phyloP scores from a whole-genome alignment of 2,888 invertebrate species.

The Griposia aprilina region DNA sequence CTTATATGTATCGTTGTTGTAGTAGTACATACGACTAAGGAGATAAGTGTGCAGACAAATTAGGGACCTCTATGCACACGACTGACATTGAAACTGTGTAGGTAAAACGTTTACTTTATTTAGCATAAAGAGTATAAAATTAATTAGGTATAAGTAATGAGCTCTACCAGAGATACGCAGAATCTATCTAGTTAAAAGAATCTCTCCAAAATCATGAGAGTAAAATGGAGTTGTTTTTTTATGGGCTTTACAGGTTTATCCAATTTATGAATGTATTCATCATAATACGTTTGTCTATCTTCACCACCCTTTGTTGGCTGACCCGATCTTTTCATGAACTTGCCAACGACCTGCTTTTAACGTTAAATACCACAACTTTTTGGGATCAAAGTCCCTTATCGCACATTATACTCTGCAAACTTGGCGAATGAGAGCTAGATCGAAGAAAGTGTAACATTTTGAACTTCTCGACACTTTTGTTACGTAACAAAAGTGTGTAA shows the following conservation, averaged over 20 bases:
- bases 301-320: not conserved
- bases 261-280: not conserved
- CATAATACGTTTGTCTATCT: not conserved
- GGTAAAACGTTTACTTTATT: not conserved
- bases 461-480: not conserved
- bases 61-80: not conserved
- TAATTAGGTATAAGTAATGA: not conserved
- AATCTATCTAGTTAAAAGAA: not conserved
- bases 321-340: not conserved
- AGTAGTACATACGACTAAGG: constrained; percentile 19
- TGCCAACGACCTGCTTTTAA: no score
- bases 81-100: not conserved
- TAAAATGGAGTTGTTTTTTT: not conserved
- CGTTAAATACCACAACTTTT: not conserved
- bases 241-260: not conserved
- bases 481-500: not conserved
- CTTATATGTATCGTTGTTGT: constrained; percentile 21
- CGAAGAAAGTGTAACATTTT: not conserved
- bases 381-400: not conserved
- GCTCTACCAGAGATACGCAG: not conserved
- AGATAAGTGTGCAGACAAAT: constrained; percentile 9
- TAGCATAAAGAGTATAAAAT: not conserved
- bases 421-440: not conserved
- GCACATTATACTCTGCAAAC: not conserved
- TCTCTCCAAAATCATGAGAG: not conserved